phyloP scores from a whole-genome alignment of 2,797 vertebrate genomes.

The Sus cebifrons region DNA sequence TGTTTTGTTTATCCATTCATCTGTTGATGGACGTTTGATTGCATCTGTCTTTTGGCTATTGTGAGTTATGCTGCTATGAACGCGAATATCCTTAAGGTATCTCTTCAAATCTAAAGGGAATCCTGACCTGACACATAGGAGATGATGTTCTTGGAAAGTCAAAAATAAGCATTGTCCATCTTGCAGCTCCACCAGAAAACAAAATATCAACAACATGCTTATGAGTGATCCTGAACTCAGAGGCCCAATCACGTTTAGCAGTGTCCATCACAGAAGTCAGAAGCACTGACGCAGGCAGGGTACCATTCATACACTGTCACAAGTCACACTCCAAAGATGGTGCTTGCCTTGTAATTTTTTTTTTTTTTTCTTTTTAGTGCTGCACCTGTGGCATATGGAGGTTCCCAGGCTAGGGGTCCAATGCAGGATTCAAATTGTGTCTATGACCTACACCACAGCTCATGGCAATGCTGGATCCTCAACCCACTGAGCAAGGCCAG shows the following conservation, averaged over 20 bases:
- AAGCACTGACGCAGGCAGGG: not conserved
- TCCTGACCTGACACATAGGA: not conserved
- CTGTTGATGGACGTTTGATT: not conserved
- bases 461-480: too few species aligned
- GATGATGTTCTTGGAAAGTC: not conserved
- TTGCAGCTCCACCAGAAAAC: not conserved
- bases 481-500: too few species aligned
- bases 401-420: too few species aligned
- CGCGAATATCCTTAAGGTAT: not conserved
- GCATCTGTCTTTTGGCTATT: not conserved
- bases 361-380: not conserved
- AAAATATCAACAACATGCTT: not conserved
- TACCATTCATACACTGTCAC: not conserved
- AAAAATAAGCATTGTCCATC: not conserved
- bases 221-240: not conserved
- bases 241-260: not conserved
- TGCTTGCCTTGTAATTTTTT: not conserved
- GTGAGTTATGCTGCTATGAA: slow-evolving; percentile 1
- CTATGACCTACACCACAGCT: too few species aligned
- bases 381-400: too few species aligned
- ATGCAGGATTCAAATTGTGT: too few species aligned
- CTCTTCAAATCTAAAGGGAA: not conserved
- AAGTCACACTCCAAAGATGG: not conserved
- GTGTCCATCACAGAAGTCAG: not conserved
- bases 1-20: not conserved